Conservation (phyloP, 2,888 invertebrate genomes). For the Sinodicranocentrus sp. region DNA sequence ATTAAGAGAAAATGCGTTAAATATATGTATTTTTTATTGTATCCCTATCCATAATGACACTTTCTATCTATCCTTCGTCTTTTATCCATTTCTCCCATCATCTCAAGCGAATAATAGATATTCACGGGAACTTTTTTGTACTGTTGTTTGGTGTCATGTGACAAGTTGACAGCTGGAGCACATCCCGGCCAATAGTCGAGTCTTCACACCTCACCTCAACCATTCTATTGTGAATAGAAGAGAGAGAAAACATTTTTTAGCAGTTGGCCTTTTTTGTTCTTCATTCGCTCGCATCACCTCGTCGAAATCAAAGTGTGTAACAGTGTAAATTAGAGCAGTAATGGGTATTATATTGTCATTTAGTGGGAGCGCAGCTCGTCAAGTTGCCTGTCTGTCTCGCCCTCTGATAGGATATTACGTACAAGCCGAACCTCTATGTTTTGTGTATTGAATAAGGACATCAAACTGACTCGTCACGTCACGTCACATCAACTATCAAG, state of each 20-base stretch:
- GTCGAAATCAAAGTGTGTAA: constrained; percentile 7
- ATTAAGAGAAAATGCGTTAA: too few species aligned
- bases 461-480: constrained; percentile 28
- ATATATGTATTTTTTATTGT: too few species aligned
- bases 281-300: not conserved
- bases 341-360: constrained; percentile 23
- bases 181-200: not conserved
- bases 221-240: not conserved
- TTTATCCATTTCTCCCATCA: not conserved
- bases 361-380: too few species aligned
- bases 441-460: constrained; percentile 17
- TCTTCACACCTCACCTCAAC: not conserved
- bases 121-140: constrained; percentile 9
- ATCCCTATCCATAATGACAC: too few species aligned
- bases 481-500: constrained; percentile 26
- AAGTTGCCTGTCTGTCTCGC: constrained; percentile 12
- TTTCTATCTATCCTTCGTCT: too few species aligned
- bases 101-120: not conserved
- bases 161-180: constrained; percentile 33
- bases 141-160: constrained; percentile 1
- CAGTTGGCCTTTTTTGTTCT: constrained; percentile 10
- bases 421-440: too few species aligned
- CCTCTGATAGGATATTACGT: not conserved
- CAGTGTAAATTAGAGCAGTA: constrained; percentile 25
- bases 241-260: not conserved